Evolutionary conservation across 2,113 vertebrate species (phyloP).

Genomic region (Megaptera novaeangliae): DNA sequence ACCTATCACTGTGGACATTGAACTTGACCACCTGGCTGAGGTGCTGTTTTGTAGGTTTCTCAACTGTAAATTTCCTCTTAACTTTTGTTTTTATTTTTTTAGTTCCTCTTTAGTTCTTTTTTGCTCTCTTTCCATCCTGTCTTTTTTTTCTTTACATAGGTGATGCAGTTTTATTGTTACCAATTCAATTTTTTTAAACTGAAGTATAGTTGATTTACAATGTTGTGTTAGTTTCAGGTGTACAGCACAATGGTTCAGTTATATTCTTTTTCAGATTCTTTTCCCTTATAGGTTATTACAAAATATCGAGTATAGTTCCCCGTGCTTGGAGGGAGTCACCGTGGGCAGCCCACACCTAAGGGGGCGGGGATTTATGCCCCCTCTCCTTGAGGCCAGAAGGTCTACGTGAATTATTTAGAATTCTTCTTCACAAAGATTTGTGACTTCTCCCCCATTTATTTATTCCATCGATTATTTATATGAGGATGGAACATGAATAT

Average conservation of each 20-base stretch:
- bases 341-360: fast-evolving
- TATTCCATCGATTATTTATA: not conserved
- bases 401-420: no score
- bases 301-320: no score
- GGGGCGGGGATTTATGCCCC: fast-evolving
- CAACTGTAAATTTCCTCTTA: no score
- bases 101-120: no score
- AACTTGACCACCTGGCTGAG: not conserved
- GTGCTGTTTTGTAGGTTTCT: not conserved
- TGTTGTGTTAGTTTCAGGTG: no score
- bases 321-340: fast-evolving
- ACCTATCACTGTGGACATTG: fast-evolving
- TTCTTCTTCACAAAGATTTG: not conserved
- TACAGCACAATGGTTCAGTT: no score
- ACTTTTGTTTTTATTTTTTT: not conserved
- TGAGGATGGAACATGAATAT: not conserved
- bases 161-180: not conserved
- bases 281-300: no score
- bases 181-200: not conserved
- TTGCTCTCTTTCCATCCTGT: not conserved
- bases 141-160: not conserved
- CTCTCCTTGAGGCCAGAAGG: not conserved
- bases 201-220: not conserved
- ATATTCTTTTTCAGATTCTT: no score
- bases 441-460: no score